These are phyloP conservation scores for Tiliacea citrago DNA, from an alignment of 2,888 invertebrate genomes.

Conservation along the genomic window DNA sequence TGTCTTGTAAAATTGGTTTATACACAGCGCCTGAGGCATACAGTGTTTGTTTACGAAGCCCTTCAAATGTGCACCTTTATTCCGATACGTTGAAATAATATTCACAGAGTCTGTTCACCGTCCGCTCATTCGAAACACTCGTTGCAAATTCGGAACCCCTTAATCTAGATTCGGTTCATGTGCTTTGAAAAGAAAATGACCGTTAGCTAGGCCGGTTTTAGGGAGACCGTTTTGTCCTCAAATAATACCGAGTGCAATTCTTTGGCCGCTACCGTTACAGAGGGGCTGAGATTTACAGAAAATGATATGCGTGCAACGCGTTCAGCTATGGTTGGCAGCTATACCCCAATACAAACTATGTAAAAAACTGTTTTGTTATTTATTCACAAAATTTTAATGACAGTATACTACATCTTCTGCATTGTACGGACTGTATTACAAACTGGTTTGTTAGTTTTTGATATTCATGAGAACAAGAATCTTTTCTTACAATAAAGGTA, in stretches of 20 bases:
- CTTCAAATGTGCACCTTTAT: constrained; percentile 69
- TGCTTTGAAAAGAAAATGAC: constrained; percentile 70
- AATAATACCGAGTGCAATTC: constrained; percentile 72
- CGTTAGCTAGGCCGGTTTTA: constrained; percentile 83
- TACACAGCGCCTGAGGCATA: constrained; percentile 71
- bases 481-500: constrained; percentile 20
- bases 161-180: constrained; percentile 64
- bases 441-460: constrained; percentile 11
- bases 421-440: constrained; percentile 8
- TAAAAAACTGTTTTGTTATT: constrained; percentile 44
- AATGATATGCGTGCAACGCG: constrained; percentile 74
- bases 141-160: constrained; percentile 45
- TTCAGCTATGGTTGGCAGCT: constrained; percentile 68
- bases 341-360: constrained; percentile 34
- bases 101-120: constrained; percentile 39
- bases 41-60: constrained; percentile 77
- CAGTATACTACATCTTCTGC: background rate
- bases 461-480: constrained; percentile 15
- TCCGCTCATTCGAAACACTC: constrained; percentile 31
- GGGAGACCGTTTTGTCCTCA: constrained; percentile 70
- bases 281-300: constrained; percentile 79
- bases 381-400: constrained; percentile 49
- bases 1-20: constrained; percentile 78
- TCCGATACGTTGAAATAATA: constrained; percentile 62
- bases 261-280: constrained; percentile 78